Evolutionary conservation across 2,113 vertebrate species (phyloP).

Genomic region (Anas platyrhynchos): DNA sequence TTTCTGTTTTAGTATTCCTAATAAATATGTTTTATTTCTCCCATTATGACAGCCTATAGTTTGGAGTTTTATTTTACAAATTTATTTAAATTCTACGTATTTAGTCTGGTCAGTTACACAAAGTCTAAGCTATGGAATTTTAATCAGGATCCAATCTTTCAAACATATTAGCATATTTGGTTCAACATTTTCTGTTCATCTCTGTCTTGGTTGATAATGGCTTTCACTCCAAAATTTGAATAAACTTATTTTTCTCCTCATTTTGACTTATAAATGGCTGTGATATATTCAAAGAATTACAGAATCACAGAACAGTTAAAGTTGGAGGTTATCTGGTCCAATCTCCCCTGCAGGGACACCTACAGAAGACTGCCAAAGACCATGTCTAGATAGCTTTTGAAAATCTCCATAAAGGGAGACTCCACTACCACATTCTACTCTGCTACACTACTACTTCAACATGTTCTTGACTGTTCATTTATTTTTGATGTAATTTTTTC

Average conservation of each 20-base stretch:
- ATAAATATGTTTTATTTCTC: not conserved
- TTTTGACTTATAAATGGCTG: not conserved
- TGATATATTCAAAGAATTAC: not conserved
- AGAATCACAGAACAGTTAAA: too few relatives aligned
- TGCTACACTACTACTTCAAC: not conserved
- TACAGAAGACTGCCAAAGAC: too few relatives aligned
- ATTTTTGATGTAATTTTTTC: not conserved
- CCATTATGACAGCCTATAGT: not conserved
- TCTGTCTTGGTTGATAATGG: not conserved
- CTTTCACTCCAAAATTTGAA: not conserved
- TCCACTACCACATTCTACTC: too few relatives aligned
- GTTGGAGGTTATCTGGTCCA: too few relatives aligned
- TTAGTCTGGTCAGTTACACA: not conserved
- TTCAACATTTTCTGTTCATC: not conserved
- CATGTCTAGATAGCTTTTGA: not conserved
- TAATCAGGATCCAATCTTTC: not conserved
- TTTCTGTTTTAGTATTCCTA: not conserved
- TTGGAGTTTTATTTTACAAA: not conserved
- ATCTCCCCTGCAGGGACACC: too few relatives aligned
- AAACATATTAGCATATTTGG: not conserved
- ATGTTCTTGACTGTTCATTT: not conserved
- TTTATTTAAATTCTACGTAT: not conserved
- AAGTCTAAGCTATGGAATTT: not conserved
- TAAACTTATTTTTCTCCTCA: not conserved
- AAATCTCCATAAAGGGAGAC: too few relatives aligned